A percentile compares a stretch with the other conserved stretches of the same genome.
phyloP scores from a whole-genome alignment of 1,140 invertebrate species.

The Drosophila malerkotliana region DNA sequence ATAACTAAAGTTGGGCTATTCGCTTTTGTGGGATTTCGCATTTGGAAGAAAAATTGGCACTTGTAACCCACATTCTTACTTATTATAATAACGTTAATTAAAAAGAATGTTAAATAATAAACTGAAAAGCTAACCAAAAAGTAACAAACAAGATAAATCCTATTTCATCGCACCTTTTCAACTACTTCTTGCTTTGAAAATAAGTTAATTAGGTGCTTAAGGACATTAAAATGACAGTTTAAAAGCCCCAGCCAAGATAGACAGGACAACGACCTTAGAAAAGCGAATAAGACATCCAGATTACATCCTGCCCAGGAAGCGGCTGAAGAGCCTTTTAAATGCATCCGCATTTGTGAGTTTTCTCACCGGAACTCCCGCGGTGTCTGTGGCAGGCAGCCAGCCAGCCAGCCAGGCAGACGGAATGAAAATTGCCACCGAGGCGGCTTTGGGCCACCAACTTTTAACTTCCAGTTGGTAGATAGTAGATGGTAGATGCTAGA shows the following conservation, averaged over 20 bases:
- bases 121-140: neutral
- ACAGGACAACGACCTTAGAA: conserved; percentile 24
- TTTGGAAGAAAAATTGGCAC: neutral
- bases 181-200: neutral
- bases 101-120: neutral
- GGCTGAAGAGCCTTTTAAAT: conserved; percentile 32
- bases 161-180: neutral
- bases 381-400: conserved; percentile 19
- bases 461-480: neutral
- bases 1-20: neutral
- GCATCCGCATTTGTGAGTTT: conserved; percentile 32
- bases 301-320: conserved; percentile 20
- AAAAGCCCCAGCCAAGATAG: conserved; percentile 1
- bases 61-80: neutral
- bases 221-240: conserved; percentile 1
- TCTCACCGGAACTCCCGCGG: conserved; percentile 40
- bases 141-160: neutral
- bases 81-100: neutral
- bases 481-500: neutral
- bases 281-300: conserved; percentile 12
- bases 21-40: neutral
- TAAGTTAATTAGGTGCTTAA: neutral
- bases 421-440: conserved; percentile 23
- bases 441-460: conserved; percentile 7
- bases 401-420: conserved; percentile 18